These are phyloP conservation scores for Phrynosoma platyrhinos DNA, from an alignment of 2,113 vertebrate species.

Conservation along the genomic window DNA sequence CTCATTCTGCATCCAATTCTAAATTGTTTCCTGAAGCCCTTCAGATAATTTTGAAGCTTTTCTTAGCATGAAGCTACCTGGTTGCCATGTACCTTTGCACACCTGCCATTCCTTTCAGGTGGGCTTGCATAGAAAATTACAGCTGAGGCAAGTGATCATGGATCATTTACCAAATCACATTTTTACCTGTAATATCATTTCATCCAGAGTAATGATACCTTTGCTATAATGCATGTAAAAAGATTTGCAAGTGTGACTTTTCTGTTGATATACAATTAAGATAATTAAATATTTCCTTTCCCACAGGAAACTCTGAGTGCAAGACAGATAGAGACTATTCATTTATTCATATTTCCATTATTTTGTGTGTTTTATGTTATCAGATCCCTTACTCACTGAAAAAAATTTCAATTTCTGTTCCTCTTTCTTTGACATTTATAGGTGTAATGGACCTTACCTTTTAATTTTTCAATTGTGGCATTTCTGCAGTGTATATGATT, in stretches of 20 bases:
- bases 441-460: slow-evolving; percentile 24
- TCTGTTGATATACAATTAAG: slow-evolving; percentile 19
- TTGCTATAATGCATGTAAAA: slow-evolving; percentile 8
- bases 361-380: background rate
- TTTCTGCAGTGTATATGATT: background rate
- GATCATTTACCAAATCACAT: slow-evolving; percentile 28
- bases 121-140: background rate
- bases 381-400: background rate
- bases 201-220: slow-evolving; percentile 15
- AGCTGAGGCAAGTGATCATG: background rate
- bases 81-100: background rate
- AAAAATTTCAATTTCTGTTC: slow-evolving; percentile 40
- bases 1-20: background rate
- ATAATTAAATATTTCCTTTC: slow-evolving; percentile 25
- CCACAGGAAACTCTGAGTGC: slow-evolving; percentile 29
- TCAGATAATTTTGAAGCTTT: background rate
- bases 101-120: background rate
- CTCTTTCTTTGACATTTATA: slow-evolving; percentile 7
- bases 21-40: background rate
- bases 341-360: slow-evolving; percentile 21
- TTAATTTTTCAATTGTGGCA: slow-evolving; percentile 44
- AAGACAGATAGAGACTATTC: background rate
- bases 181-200: slow-evolving; percentile 23
- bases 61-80: background rate
- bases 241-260: slow-evolving; percentile 57